Evolutionary conservation across 1,140 invertebrate species (phyloP).

Genomic region (Yoshiicerus persimilis): DNA sequence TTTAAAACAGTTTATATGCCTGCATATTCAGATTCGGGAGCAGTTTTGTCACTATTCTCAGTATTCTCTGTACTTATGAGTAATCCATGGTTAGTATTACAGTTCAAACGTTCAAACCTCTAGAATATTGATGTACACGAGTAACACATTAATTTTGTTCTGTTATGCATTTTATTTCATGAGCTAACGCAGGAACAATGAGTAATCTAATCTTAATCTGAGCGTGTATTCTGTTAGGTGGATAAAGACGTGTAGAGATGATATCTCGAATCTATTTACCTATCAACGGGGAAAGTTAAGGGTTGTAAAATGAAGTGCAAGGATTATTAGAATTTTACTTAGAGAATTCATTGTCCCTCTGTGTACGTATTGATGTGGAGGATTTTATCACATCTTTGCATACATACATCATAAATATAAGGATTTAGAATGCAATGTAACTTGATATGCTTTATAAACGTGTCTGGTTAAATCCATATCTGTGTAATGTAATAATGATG

Average conservation of each 20-base stretch:
- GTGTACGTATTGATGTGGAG: too few species aligned
- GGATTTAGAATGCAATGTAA: too few species aligned
- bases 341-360: neutral
- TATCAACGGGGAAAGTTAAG: neutral
- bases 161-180: neutral
- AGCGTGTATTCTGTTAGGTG: neutral
- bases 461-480: neutral
- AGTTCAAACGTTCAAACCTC: too few species aligned
- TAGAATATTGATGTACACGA: neutral
- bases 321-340: neutral
- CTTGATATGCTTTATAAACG: neutral
- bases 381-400: neutral
- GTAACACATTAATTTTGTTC: neutral
- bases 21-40: neutral
- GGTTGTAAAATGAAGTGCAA: neutral
- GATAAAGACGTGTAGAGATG: neutral
- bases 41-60: too few species aligned
- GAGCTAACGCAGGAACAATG: neutral
- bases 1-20: neutral
- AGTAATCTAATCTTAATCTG: neutral
- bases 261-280: neutral
- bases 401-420: neutral
- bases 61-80: too few species aligned
- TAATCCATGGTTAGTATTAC: too few species aligned
- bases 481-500: neutral